Evolutionary conservation across 2,888 invertebrate species (phyloP).

Genomic region (Patella depressa): DNA sequence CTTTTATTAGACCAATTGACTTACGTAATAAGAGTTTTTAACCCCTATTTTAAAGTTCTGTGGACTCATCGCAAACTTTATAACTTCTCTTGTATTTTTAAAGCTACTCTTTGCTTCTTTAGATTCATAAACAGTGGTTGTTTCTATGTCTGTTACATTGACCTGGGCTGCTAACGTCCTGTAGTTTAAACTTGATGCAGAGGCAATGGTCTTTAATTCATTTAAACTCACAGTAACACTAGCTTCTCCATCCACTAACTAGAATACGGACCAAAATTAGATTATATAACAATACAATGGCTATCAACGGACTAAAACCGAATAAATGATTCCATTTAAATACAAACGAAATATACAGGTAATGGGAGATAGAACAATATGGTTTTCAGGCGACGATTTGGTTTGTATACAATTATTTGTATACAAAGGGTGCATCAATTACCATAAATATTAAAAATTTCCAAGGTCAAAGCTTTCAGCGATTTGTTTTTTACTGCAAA

Average conservation of each 20-base stretch:
- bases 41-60: background rate
- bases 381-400: too few relatives aligned
- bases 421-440: too few relatives aligned
- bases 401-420: too few relatives aligned
- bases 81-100: background rate
- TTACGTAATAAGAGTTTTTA: background rate
- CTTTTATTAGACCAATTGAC: background rate
- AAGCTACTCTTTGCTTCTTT: background rate
- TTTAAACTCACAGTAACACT: background rate
- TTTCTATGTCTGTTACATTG: background rate
- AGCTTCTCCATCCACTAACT: background rate
- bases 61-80: constrained; percentile 1
- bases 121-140: background rate
- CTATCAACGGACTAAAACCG: too few relatives aligned
- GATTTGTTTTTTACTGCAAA: too few relatives aligned
- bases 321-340: too few relatives aligned
- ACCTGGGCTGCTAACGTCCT: background rate
- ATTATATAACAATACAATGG: too few relatives aligned
- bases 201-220: constrained; percentile 6
- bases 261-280: background rate
- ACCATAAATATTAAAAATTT: too few relatives aligned
- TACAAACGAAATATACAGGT: too few relatives aligned
- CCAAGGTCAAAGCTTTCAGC: too few relatives aligned
- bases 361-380: too few relatives aligned
- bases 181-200: background rate